Percentiles rank a stretch among this genome's conserved stretches.
Evolutionary conservation across 1,140 invertebrate genomes (phyloP).

Genomic region (Nixonia krombeini): DNA sequence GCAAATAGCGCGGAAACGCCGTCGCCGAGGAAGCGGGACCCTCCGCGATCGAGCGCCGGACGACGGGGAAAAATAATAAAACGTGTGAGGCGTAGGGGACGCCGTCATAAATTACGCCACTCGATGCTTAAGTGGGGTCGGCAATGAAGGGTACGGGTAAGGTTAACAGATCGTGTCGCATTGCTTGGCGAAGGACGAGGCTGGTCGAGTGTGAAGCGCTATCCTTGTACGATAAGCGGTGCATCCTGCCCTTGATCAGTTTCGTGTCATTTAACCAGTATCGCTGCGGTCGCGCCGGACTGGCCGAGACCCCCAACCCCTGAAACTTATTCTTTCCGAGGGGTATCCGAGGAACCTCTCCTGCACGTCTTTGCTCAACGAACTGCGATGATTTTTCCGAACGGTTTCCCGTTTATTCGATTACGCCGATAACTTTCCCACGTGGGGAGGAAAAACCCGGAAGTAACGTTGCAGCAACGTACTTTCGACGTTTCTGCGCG

Average conservation of each 20-base stretch:
- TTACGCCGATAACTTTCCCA: too few species aligned
- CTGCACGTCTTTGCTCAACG: too few species aligned
- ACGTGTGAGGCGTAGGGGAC: not conserved
- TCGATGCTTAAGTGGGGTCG: conserved; percentile 17
- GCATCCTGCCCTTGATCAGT: not conserved
- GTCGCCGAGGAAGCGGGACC: not conserved
- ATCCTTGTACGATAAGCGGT: not conserved
- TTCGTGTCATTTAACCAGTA: not conserved
- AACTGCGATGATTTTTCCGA: too few species aligned
- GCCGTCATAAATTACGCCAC: conserved; percentile 11
- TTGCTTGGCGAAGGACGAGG: conserved; percentile 18
- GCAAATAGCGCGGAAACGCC: conserved; percentile 32
- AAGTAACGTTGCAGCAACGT: too few species aligned
- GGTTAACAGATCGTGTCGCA: conserved; percentile 18
- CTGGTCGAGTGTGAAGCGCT: conserved; percentile 13
- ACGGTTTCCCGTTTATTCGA: too few species aligned
- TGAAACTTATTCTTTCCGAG: too few species aligned
- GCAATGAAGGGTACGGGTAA: conserved; percentile 13
- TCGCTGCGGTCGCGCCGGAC: too few species aligned
- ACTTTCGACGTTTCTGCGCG: too few species aligned
- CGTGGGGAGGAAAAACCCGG: too few species aligned
- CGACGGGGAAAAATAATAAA: conserved; percentile 9
- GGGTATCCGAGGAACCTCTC: too few species aligned
- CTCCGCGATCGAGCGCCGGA: not conserved
- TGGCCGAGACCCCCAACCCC: too few species aligned